A percentile compares a stretch with the other conserved stretches of the same genome.
These are phyloP conservation scores for Papilio polytes DNA, from an alignment of 1,140 invertebrate genomes.

Conservation along the genomic window DNA sequence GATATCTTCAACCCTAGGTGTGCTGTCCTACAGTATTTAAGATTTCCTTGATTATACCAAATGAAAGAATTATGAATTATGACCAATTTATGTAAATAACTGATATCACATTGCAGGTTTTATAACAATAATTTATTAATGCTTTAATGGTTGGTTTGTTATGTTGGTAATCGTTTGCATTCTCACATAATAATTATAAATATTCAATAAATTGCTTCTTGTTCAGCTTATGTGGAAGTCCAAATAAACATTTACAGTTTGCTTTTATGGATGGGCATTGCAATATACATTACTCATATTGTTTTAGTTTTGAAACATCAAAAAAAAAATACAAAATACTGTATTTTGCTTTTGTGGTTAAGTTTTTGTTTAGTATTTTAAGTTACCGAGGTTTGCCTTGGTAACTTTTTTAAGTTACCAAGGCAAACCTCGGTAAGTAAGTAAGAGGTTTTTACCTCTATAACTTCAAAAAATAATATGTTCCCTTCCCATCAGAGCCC, in stretches of 20 bases:
- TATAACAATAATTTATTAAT: background rate
- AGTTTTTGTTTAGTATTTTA: too few relatives aligned
- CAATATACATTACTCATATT: slow-evolving; percentile 25
- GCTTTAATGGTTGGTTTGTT: background rate
- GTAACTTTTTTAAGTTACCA: too few relatives aligned
- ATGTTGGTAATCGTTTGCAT: background rate
- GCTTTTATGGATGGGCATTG: slow-evolving; percentile 14
- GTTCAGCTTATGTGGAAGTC: background rate
- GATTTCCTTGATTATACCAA: background rate
- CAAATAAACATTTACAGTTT: slow-evolving; percentile 2
- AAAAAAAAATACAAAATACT: too few relatives aligned
- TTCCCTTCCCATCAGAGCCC: too few relatives aligned
- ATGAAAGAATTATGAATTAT: too few relatives aligned
- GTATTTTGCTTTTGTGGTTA: too few relatives aligned
- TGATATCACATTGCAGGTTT: background rate
- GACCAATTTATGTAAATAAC: background rate
- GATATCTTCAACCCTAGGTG: background rate
- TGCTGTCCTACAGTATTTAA: background rate
- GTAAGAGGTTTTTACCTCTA: too few relatives aligned
- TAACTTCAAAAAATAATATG: too few relatives aligned
- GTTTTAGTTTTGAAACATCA: background rate
- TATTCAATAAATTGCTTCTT: background rate
- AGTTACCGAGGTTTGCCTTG: too few relatives aligned
- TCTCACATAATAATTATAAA: background rate
- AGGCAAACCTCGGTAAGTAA: too few relatives aligned